phyloP scores from a whole-genome alignment of 2,797 vertebrate species.

The Luscinia megarhynchos region DNA sequence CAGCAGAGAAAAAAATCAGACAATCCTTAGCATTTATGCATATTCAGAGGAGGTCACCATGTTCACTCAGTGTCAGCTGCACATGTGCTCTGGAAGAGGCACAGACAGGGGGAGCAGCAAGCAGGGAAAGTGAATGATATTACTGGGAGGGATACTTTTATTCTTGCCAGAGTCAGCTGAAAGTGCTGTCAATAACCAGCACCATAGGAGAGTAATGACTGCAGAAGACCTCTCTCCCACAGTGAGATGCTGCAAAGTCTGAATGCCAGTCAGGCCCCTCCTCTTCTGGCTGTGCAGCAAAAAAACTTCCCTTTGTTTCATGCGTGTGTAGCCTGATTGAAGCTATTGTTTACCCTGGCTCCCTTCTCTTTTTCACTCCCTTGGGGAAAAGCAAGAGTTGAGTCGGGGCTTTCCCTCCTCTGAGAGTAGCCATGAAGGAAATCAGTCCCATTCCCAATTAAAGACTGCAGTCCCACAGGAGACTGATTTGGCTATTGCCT shows the following conservation, averaged over 20 bases:
- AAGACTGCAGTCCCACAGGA: background rate
- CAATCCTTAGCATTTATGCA: background rate
- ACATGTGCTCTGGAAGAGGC: constrained; percentile 48
- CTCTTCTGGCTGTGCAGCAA: constrained; percentile 40
- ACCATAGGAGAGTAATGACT: constrained; percentile 47
- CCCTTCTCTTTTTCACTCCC: background rate
- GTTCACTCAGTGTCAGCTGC: constrained; percentile 20
- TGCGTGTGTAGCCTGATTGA: constrained; percentile 28
- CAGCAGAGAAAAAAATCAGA: background rate
- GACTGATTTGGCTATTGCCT: rapidly evolving
- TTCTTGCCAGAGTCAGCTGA: constrained; percentile 47
- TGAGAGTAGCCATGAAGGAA: background rate
- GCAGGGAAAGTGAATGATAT: background rate
- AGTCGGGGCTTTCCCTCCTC: background rate
- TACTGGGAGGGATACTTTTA: constrained; percentile 30
- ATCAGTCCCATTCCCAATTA: background rate
- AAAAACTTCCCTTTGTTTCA: constrained; percentile 29
- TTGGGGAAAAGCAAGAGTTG: background rate
- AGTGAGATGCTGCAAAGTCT: constrained; percentile 43
- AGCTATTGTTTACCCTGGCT: constrained; percentile 40
- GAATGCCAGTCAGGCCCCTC: constrained; percentile 55
- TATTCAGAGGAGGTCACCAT: constrained; percentile 21
- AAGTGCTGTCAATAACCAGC: constrained; percentile 54
- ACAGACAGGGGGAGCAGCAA: constrained; percentile 5
- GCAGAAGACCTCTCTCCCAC: constrained; percentile 59